A percentile compares a stretch with the other conserved stretches of the same genome.
Evolutionary conservation across 1,140 invertebrate species (phyloP).

Genomic region (Drosophila busckii): DNA sequence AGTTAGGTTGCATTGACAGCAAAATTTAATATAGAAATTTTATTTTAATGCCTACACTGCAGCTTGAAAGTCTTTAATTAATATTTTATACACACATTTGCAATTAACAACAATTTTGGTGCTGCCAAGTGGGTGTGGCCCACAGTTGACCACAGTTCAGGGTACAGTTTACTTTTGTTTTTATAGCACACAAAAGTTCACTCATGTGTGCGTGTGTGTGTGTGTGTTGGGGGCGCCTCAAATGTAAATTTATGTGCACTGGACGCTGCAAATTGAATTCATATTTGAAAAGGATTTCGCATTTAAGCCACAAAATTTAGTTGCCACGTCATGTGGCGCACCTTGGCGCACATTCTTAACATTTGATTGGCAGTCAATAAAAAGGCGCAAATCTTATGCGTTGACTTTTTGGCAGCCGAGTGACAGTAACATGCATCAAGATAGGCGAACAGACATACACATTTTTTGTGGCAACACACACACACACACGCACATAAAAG

Average conservation of each 20-base stretch:
- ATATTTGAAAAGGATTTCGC: constrained; percentile 17
- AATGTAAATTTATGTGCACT: constrained; percentile 50
- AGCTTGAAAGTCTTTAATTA: constrained; percentile 61
- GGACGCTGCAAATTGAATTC: constrained; percentile 48
- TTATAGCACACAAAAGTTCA: background rate
- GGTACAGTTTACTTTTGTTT: background rate
- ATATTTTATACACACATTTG: constrained; percentile 69
- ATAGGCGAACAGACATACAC: constrained; percentile 9
- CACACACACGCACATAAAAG: constrained; percentile 25
- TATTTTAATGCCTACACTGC: constrained; percentile 10
- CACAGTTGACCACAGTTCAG: constrained; percentile 25
- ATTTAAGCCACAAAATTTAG: constrained; percentile 37
- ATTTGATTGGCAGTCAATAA: constrained; percentile 61
- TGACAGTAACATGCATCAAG: constrained; percentile 55
- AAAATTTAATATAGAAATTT: no score
- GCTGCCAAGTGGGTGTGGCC: constrained; percentile 8
- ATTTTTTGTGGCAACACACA: no score
- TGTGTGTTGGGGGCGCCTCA: constrained; percentile 13
- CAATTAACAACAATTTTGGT: constrained; percentile 63
- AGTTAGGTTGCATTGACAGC: no score
- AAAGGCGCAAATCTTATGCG: constrained; percentile 18
- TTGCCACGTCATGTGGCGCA: constrained; percentile 54
- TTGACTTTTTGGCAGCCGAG: constrained; percentile 35
- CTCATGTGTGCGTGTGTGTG: background rate
- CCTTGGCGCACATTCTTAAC: constrained; percentile 38